Evolutionary conservation across 2,113 vertebrate species (phyloP), one percentile per base, ranked within the genome.

Genomic region (Rhodinocichla rosea): DNA sequence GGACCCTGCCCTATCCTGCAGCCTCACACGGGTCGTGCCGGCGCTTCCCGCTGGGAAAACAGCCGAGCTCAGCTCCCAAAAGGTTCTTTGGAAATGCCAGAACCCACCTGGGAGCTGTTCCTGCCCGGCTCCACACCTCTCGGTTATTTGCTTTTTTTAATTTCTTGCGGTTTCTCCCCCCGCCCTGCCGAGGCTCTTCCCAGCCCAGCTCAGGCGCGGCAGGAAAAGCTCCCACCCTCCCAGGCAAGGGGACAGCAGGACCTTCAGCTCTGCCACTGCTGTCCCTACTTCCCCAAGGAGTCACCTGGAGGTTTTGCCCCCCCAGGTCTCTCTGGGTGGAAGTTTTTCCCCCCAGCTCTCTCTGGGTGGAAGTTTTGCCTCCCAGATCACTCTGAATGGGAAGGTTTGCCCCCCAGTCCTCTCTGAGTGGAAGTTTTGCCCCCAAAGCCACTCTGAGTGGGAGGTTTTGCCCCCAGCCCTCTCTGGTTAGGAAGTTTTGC

Each of bases 1-100:
- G 3, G 80, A 77, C 82, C 93, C 89, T 90, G 87, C 87, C 94
- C 90, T 69, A 76, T 94, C 95, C 95, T 96, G 95, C 53, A 11
- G 28, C 80, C 80, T 30, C 53, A 2, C 12, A 4, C 3, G 13
- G 87, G 77, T 78, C 76, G 2, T 8, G 8, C 78, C 18, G 7
- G 68, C 49, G 64, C 77, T 83, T 92, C 89, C 75, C 33, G 1
- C 26, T 23, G 83, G 40, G 70, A 26, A 83, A 83, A 73, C 18
- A 0, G 45, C 82, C 8, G 0, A 17, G 39, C 16, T 12, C 53
- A 10, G 52, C 49, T 28, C 53, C 12, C 12, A 6, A 15, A 8
- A 0, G 27, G 9, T 9, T 42, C 69, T 64, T 69, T 84, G 57
- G 75, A 80, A 69, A 50, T 18, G 33, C 63, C 70, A 39, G 47